Percentiles rank a stretch among this genome's conserved stretches.
phyloP scores from a whole-genome alignment of 2,113 vertebrate genomes.

The Peromyscus polionotus region DNA sequence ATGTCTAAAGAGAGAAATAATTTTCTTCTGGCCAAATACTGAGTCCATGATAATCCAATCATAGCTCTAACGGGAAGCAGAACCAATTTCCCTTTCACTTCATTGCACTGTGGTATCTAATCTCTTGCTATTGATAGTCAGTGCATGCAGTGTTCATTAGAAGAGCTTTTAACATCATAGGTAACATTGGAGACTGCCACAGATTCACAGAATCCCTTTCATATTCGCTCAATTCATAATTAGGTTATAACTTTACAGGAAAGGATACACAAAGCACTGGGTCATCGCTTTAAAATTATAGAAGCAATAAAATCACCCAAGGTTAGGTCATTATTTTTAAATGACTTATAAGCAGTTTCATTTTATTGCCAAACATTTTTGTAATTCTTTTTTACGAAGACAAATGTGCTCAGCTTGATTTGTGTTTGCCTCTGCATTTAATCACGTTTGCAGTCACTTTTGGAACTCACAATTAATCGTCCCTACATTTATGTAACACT shows the following conservation, averaged over 20 bases:
- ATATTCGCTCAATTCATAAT: constrained; percentile 71
- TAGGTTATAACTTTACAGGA: constrained; percentile 73
- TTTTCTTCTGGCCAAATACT: constrained; percentile 67
- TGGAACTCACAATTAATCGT: constrained; percentile 68
- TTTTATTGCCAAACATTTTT: constrained; percentile 72
- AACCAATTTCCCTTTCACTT: constrained; percentile 74
- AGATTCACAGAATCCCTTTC: constrained; percentile 66
- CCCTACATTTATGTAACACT: constrained; percentile 58
- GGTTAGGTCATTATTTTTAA: constrained; percentile 72
- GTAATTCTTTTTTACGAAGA: constrained; percentile 73
- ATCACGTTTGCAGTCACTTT: constrained; percentile 66
- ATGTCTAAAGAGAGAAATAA: constrained; percentile 67
- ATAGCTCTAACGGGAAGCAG: constrained; percentile 60
- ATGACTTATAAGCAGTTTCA: constrained; percentile 75
- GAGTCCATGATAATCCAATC: constrained; percentile 64
- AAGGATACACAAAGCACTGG: constrained; percentile 36
- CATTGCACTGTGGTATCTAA: constrained; percentile 57
- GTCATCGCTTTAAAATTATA: constrained; percentile 71
- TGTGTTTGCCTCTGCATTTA: constrained; percentile 72
- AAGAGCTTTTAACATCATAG: constrained; percentile 74
- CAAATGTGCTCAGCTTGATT: constrained; percentile 67
- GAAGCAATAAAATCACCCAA: constrained; percentile 64
- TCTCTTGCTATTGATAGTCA: constrained; percentile 69
- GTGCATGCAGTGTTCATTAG: constrained; percentile 71
- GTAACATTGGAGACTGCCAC: constrained; percentile 44